phyloP scores from a whole-genome alignment of 2,888 invertebrate species.

The Busseola fusca region DNA sequence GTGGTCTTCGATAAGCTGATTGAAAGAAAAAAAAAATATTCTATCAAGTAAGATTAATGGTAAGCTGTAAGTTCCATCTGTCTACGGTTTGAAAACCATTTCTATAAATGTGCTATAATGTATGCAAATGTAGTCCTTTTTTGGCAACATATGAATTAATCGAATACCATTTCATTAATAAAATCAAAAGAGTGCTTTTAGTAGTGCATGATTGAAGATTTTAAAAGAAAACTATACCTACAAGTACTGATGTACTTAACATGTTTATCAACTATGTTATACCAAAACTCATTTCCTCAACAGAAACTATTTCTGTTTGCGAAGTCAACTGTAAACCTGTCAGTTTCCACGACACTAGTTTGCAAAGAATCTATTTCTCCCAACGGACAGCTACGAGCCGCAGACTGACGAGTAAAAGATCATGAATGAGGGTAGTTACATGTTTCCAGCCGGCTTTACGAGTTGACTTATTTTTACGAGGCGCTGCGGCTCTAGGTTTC shows the following conservation, averaged over 20 bases:
- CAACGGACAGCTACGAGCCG: constrained; percentile 31
- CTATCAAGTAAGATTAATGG: neutral
- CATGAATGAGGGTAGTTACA: constrained; percentile 40
- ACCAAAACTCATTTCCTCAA: neutral
- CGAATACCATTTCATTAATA: neutral
- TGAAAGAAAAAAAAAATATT: neutral
- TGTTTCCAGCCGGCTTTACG: constrained; percentile 47
- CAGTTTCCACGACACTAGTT: constrained; percentile 18
- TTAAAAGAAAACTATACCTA: neutral
- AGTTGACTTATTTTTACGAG: constrained; percentile 50
- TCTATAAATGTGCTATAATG: neutral
- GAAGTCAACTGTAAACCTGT: constrained; percentile 3
- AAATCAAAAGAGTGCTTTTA: neutral
- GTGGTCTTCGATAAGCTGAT: neutral
- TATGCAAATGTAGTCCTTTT: neutral
- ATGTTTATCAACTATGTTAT: neutral
- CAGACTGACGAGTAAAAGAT: constrained; percentile 39
- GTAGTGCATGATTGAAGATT: neutral
- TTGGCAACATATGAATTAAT: neutral
- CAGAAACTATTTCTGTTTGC: neutral
- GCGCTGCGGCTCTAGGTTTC: constrained; percentile 1
- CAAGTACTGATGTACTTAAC: no score
- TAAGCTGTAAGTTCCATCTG: neutral
- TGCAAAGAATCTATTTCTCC: constrained; percentile 35
- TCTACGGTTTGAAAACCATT: neutral